These are phyloP conservation scores for Hirundichthys speculiger DNA, from an alignment of 2,113 vertebrate genomes.

Conservation along the genomic window DNA sequence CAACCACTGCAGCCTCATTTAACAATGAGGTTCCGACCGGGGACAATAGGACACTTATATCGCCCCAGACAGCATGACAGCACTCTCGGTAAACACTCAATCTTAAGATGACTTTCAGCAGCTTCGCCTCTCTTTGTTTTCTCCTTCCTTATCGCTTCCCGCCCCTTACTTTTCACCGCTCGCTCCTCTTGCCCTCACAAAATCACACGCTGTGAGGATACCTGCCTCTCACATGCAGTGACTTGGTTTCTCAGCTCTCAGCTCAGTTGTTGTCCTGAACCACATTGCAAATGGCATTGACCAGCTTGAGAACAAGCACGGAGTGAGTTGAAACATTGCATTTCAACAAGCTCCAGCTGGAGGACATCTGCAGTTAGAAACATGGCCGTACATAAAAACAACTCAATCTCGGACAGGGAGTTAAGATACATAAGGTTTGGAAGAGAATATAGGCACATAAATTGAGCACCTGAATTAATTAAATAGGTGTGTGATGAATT, in stretches of 20 bases:
- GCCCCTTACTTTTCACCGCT: neutral
- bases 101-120: neutral
- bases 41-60: no score
- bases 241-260: neutral
- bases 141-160: neutral
- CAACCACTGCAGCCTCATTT: neutral
- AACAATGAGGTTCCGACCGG: neutral
- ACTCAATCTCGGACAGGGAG: neutral
- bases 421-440: neutral
- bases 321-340: neutral
- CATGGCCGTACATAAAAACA: neutral
- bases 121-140: neutral
- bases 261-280: neutral
- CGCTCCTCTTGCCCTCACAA: neutral
- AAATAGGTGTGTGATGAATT: no score
- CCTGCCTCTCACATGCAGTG: neutral
- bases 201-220: no score
- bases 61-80: neutral
- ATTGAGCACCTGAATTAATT: no score
- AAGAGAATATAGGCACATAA: neutral
- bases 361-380: neutral
- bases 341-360: neutral
- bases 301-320: neutral
- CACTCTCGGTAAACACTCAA: neutral
- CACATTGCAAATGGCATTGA: slow-evolving; percentile 1